Conservation (phyloP, 2,888 invertebrate genomes). For the Charanyca ferruginea region DNA sequence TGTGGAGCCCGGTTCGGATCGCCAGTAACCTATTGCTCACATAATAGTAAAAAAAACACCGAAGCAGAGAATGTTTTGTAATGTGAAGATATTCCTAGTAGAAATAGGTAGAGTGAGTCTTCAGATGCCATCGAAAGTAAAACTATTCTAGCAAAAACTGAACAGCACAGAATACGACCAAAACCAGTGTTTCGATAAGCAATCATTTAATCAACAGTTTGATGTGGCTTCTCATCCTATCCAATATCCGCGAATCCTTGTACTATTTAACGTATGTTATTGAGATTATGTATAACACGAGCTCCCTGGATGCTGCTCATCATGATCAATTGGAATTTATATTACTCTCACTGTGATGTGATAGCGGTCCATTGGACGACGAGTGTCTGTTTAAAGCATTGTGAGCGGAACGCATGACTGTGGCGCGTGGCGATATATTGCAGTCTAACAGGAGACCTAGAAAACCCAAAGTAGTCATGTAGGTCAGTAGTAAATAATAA, state of each 20-base stretch:
- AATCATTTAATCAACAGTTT: slow-evolving; percentile 27
- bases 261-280: background rate
- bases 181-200: slow-evolving; percentile 11
- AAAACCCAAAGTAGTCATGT: no score
- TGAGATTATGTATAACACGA: slow-evolving; percentile 17
- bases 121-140: background rate
- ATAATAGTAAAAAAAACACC: no score
- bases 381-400: background rate
- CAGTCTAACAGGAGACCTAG: no score
- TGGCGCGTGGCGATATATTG: no score
- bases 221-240: slow-evolving; percentile 4
- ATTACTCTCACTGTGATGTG: background rate
- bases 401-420: background rate
- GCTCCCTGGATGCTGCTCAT: slow-evolving; percentile 2
- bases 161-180: background rate
- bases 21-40: no score
- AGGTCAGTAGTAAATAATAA: background rate
- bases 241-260: no score
- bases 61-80: background rate
- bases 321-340: background rate
- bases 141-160: background rate
- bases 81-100: background rate
- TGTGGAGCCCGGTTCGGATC: no score
- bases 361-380: background rate
- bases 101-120: background rate